phyloP scores from a whole-genome alignment of 1,140 invertebrate genomes.

The Phymorhynchus buccinoides region DNA sequence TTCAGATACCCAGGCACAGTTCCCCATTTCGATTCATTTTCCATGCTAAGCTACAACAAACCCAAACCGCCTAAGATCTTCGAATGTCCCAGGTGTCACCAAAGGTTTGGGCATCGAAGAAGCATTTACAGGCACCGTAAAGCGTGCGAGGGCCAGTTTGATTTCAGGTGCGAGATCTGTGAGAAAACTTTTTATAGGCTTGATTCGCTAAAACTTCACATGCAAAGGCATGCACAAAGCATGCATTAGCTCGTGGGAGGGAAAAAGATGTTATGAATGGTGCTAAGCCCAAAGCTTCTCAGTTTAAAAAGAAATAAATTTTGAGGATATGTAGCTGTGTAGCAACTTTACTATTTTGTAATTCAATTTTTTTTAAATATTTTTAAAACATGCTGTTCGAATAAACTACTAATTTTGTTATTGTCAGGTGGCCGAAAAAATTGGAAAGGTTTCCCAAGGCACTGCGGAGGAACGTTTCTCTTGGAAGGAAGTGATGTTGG shows the following conservation, averaged over 20 bases:
- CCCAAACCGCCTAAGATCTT: slow-evolving; percentile 25
- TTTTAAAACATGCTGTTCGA: not conserved
- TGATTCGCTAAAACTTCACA: slow-evolving; percentile 31
- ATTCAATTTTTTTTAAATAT: not conserved
- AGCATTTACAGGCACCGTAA: slow-evolving; percentile 31
- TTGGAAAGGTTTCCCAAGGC: not conserved
- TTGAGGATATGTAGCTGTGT: too few species aligned
- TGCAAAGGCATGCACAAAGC: not conserved
- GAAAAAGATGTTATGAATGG: too few species aligned
- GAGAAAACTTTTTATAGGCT: slow-evolving; percentile 29
- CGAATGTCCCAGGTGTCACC: slow-evolving; percentile 31
- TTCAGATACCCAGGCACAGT: not conserved
- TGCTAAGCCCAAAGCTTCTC: too few species aligned
- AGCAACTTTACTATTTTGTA: too few species aligned
- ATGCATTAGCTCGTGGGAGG: not conserved
- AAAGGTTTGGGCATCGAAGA: slow-evolving; percentile 35
- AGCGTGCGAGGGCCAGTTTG: slow-evolving; percentile 32
- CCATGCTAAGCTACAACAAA: slow-evolving; percentile 1
- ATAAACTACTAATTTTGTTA: not conserved
- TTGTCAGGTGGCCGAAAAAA: not conserved
- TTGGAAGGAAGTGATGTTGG: not conserved
- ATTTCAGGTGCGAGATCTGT: slow-evolving; percentile 27
- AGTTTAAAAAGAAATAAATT: too few species aligned
- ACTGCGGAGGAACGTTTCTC: not conserved
- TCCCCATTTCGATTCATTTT: not conserved